Base-by-base conservation (phyloP, 2,113 vertebrate species). In the Cyprinodon variegatus region DNA sequence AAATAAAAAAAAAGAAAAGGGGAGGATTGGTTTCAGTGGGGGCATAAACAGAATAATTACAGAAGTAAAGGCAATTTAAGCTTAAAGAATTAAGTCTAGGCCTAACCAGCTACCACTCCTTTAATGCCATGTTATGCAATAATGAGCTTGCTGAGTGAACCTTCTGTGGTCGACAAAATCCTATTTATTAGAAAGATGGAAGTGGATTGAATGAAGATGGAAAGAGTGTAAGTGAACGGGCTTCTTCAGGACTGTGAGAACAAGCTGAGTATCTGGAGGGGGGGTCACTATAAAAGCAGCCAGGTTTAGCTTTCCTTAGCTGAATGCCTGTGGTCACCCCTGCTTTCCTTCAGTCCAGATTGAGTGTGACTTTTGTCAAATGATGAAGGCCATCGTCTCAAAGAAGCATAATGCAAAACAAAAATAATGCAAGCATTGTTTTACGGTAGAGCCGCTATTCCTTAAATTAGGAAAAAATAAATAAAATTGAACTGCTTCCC, bases 31-130 rank as follows among this genome's bases (percentile, higher is more conserved):
- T 90, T 90, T 91, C 57, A 72, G 80, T 73, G 72, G 75, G 70
- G 78, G 72, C 70, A 86, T 83, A 86, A 83, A 92, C 89, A 82
- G 78, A 81, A 86, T 93, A 93, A 94, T 94, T 94, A 90, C 81
- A 93, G 87, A 83, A 78, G 57, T 77, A 76, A 83, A 90, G 88
- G 85, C 76, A 86, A 87, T 77, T 79, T 64, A 62, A 83, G 76
- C 69, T 83, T 89, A 92, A 88, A 84, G 77, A 83, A 88, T 87
- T 83, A 88, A 78, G 70, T 61, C 68, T 76, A 13, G 70, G 72
- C 68, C 68, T 73, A 70, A 70, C 60, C 65, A 60, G 73, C 68
- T 79, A 73, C 82, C 4, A 38, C 76, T 88, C 81, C 86, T 86
- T 87, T 84, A 77, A 86, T 72, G 48, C 39, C 39, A 76, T 61